Conservation (phyloP, 2,888 invertebrate genomes). For the Lithosia quadra region DNA sequence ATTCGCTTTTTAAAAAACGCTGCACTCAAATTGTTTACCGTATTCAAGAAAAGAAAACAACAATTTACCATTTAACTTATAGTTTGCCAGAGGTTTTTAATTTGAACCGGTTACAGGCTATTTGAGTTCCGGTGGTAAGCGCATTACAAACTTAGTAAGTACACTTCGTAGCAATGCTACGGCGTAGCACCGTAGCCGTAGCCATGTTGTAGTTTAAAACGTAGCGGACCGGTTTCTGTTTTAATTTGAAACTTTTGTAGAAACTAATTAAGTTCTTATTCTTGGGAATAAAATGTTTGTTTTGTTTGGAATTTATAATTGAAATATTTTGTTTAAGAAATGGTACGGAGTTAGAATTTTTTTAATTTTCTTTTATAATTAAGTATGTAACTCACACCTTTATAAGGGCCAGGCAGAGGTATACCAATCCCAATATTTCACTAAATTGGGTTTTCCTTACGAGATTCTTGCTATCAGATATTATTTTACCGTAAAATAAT, state of each 20-base stretch:
- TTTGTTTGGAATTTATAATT: conserved; percentile 39
- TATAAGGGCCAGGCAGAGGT: no score
- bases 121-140: conserved; percentile 56
- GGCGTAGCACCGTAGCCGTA: conserved; percentile 50
- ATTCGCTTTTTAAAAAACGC: conserved; percentile 4
- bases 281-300: conserved; percentile 42
- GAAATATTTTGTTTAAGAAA: conserved; percentile 24
- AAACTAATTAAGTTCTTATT: conserved; percentile 58
- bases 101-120: conserved; percentile 57
- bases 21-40: conserved; percentile 13
- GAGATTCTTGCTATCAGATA: no score
- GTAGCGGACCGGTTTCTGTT: conserved; percentile 53
- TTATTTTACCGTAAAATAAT: no score
- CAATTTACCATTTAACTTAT: conserved; percentile 48
- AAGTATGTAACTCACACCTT: background rate
- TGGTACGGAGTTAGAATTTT: conserved; percentile 1
- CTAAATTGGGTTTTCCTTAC: no score
- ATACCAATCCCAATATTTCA: no score
- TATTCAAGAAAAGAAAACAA: conserved; percentile 24
- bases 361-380: background rate
- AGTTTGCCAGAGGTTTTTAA: conserved; percentile 55
- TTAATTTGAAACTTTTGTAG: conserved; percentile 58
- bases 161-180: conserved; percentile 57
- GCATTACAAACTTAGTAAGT: conserved; percentile 59
- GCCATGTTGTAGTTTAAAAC: conserved; percentile 50